Evolutionary conservation across 1,140 invertebrate genomes (phyloP), one percentile per base, ranked within the genome.

Genomic region (Heliconius melpomene): DNA sequence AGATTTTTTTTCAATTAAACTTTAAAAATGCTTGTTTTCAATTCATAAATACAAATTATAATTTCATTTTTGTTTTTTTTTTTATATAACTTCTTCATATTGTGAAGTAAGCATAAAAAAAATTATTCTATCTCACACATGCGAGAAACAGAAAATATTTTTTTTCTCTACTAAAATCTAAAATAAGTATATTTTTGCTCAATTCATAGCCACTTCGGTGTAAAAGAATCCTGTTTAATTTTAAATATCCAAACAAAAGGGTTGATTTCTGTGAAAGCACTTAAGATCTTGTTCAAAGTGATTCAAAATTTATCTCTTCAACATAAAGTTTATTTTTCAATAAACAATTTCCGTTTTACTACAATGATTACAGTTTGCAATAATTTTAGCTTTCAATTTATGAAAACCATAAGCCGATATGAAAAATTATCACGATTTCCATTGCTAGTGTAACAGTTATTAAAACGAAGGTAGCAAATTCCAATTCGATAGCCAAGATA

Each of bases 261-360:
- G 60, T 66, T 66, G 26, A 29, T 66, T 66, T 66, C 60, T 66
- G 60, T 26, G 23, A 66, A 66, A 66, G 26, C 60, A 66, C n/a
- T 60, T 23, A 60, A 60, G 7, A 20, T 60, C 2, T 23, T 6
- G 26, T 26, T 29, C 26, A 66, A 66, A 5, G 26, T 16, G 3
- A 40, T 18, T 70, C 23, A 18, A 74, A 74, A 74, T 2, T 29
- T 66, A 66, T 26, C 3, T 66, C 3, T 8, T 26, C 8, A 3
- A 16, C 0, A 26, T 66, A 66, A 66, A 66, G 60, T 66, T 26
- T 29, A 26, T 29, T 66, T 66, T 66, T 13, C 23, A 16, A 6
- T 66, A 11, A 11, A 16, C 23, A 66, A 16, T 26, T 26, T 13
- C 26, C 26, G 5, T 26, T 29, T 66, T 18, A 29, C 11, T 11